phyloP scores from a whole-genome alignment of 2,113 vertebrate species.

The Gallinago jamesoni region DNA sequence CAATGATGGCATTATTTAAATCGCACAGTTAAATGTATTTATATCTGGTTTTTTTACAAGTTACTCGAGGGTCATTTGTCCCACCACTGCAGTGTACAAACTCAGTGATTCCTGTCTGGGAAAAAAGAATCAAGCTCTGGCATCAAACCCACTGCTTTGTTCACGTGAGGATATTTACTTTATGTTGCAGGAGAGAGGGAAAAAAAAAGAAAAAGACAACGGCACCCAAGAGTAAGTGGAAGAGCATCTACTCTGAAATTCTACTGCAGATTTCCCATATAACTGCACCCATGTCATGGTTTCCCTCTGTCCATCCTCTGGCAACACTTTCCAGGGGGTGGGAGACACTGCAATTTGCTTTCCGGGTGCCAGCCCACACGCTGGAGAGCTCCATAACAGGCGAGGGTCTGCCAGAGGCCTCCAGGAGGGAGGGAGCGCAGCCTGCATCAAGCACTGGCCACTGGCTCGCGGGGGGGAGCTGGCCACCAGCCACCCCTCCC shows the following conservation, averaged over 20 bases:
- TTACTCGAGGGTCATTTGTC: background rate
- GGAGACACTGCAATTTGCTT: background rate
- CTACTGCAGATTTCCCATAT: background rate
- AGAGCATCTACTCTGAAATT: background rate
- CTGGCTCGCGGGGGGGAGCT: accelerated
- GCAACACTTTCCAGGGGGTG: background rate
- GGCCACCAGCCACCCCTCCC: background rate
- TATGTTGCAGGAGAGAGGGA: background rate
- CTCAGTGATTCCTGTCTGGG: background rate
- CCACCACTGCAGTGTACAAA: background rate
- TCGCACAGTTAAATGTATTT: background rate
- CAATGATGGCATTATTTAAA: background rate
- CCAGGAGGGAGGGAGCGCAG: background rate
- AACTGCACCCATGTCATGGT: no score
- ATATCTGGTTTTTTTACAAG: background rate
- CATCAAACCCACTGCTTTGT: background rate
- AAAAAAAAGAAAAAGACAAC: background rate
- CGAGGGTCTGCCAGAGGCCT: background rate
- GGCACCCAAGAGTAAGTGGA: background rate
- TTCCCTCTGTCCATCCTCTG: background rate
- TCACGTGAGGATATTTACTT: background rate
- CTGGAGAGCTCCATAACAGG: background rate
- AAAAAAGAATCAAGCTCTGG: background rate
- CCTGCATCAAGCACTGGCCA: accelerated
- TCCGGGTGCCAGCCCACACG: background rate